Base-by-base conservation (phyloP, 2,113 vertebrate species). In the Cavia porcellus region DNA sequence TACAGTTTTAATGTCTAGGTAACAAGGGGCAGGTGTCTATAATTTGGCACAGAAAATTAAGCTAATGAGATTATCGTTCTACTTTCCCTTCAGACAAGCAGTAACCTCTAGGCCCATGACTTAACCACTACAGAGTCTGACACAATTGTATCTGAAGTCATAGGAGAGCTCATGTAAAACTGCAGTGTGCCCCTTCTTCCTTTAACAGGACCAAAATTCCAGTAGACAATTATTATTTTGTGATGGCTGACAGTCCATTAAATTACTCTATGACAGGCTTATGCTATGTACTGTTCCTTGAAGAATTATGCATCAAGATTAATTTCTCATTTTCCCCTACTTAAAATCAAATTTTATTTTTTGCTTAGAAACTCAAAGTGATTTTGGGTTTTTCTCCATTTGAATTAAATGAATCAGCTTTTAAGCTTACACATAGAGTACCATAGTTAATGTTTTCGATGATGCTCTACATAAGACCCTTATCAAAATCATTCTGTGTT, bases 291-390 rank as follows among this genome's bases (percentile, higher is more conserved):
- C 52, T 89, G 10, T 42, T 89, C 25, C 32, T 89, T 77, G 15
- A 93, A 68, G 15, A 75, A 86, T 9, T 86, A 45, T 52, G 35
- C 35, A 81, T 80, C 89, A 92, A 90, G 81, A 93, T 87, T 91
- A 61, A 70, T 74, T 93, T 95, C 61, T 74, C 57, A 83, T 80
- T 82, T 82, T 90, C 32, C 8, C 28, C n/a, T 47, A 62, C 66
- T 94, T 59, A 72, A 35, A 14, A 30, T 61, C 45, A 83, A 79
- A 59, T 64, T 83, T 84, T 57, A 62, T 47, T 64, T 72, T 28
- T 86, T 86, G 55, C 35, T 92, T 85, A 87, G 75, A 28, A 94
- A 92, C 22, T 38, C 83, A 55, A 90, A 86, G 10, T 28, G 42
- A 68, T 68, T 86, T 72, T 74, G 32, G 9, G 28, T 68, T 90